phyloP scores from a whole-genome alignment of 2,888 invertebrate genomes.

The Coelopa pilipes region DNA sequence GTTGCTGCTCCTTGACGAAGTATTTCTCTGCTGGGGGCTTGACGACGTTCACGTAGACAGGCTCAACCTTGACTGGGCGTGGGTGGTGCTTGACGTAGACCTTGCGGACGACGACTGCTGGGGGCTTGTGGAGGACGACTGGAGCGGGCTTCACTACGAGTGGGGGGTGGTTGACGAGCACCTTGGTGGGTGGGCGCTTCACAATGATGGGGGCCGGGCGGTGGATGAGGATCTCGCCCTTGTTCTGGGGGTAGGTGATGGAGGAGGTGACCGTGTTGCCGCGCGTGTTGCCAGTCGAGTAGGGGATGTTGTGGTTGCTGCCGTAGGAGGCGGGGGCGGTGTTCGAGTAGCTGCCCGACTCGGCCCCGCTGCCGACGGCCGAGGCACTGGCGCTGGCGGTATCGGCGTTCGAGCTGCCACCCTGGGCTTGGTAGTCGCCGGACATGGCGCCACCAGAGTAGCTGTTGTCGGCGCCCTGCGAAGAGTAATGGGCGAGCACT shows the following conservation, averaged over 20 bases:
- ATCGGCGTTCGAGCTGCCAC: conserved; percentile 25
- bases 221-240: conserved; percentile 65
- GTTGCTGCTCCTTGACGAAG: conserved; percentile 63
- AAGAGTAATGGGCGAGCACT: conserved; percentile 39
- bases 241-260: conserved; percentile 61
- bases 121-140: conserved; percentile 65
- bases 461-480: conserved; percentile 8
- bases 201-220: conserved; percentile 65
- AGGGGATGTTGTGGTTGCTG: conserved; percentile 53
- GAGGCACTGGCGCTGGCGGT: conserved; percentile 17
- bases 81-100: conserved; percentile 63
- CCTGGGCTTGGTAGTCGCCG: conserved; percentile 25
- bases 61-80: conserved; percentile 64
- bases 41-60: conserved; percentile 64
- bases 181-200: conserved; percentile 64
- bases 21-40: conserved; percentile 66
- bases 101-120: conserved; percentile 64
- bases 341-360: conserved; percentile 40
- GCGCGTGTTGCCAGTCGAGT: conserved; percentile 57
- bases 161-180: conserved; percentile 65
- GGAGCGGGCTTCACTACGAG: conserved; percentile 65
- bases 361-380: conserved; percentile 37
- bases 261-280: conserved; percentile 59
- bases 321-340: conserved; percentile 46
- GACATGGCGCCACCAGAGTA: background rate